phyloP scores from a whole-genome alignment of 2,113 vertebrate genomes.

The Bolborhynchus lineola region DNA sequence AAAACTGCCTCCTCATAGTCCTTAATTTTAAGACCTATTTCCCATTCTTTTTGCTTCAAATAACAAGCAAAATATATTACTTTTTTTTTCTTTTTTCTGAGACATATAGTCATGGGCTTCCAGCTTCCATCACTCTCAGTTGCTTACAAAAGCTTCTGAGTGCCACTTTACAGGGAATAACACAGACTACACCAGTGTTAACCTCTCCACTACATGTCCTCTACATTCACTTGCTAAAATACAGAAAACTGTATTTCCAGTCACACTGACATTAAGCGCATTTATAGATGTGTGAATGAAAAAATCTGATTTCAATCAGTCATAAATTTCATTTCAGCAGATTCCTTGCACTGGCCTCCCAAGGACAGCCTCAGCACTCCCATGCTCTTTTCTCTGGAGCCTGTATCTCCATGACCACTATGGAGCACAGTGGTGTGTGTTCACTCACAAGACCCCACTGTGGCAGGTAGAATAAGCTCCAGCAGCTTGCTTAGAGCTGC shows the following conservation, averaged over 20 bases:
- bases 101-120: background rate
- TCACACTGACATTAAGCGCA: background rate
- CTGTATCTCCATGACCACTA: background rate
- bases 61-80: background rate
- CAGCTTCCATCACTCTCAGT: background rate
- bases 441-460: accelerated
- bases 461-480: background rate
- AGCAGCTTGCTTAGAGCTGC: background rate
- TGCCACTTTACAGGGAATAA: background rate
- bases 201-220: background rate
- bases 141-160: background rate
- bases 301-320: background rate
- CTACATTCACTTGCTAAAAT: background rate
- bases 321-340: background rate
- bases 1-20: background rate
- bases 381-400: background rate
- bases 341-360: background rate
- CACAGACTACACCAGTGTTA: background rate
- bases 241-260: background rate
- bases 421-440: accelerated
- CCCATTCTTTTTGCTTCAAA: background rate
- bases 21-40: background rate
- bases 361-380: background rate
- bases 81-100: background rate
- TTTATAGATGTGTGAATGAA: accelerated